Evolutionary conservation across 2,888 invertebrate species (phyloP).

Genomic region (Amphipoea oculea): DNA sequence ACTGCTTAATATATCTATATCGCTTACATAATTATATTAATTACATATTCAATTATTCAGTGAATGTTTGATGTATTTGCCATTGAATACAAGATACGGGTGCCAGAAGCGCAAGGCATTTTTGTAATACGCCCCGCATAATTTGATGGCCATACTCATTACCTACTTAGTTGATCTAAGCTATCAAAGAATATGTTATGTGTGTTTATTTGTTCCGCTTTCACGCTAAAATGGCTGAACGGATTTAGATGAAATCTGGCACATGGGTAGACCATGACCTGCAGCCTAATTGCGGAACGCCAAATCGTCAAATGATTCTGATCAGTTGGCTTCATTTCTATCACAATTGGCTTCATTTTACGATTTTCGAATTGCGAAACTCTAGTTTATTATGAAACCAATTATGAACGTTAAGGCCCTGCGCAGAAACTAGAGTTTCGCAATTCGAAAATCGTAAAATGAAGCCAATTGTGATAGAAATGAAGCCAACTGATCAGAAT

Average conservation of each 20-base stretch:
- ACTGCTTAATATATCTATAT: background rate
- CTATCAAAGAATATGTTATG: too few species aligned
- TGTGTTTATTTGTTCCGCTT: background rate
- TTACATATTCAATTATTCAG: background rate
- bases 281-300: too few species aligned
- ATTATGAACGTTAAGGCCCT: too few species aligned
- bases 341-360: too few species aligned
- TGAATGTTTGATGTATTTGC: background rate
- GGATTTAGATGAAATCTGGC: background rate
- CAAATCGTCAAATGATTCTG: too few species aligned
- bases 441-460: too few species aligned
- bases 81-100: background rate
- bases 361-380: too few species aligned
- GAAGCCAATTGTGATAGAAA: too few species aligned
- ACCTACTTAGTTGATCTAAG: background rate
- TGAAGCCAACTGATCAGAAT: too few species aligned
- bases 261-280: background rate
- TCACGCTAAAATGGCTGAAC: background rate
- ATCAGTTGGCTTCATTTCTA: too few species aligned
- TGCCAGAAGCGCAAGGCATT: background rate
- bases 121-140: constrained; percentile 14
- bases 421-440: too few species aligned
- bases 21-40: background rate
- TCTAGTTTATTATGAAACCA: too few species aligned
- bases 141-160: constrained; percentile 3